These are phyloP conservation scores for Exocentrus adspersus DNA, from an alignment of 2,888 invertebrate genomes.

Conservation along the genomic window DNA sequence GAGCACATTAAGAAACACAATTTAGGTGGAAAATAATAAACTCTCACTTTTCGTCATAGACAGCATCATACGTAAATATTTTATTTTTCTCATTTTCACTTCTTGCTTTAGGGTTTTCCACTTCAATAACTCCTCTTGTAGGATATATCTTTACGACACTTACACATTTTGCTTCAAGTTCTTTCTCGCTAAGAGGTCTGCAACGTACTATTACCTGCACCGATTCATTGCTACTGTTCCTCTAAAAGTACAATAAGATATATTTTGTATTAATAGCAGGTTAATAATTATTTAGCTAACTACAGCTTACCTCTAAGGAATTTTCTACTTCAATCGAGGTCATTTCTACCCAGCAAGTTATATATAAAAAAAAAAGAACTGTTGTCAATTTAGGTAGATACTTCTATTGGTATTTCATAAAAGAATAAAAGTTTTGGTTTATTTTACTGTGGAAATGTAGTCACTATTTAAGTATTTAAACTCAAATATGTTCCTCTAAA, in stretches of 20 bases:
- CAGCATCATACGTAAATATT: constrained; percentile 97
- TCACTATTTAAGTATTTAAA: no score
- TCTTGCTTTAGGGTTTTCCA: constrained; percentile 82
- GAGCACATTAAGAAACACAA: no score
- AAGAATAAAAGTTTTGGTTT: constrained; percentile 38
- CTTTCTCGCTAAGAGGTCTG: constrained; percentile 92
- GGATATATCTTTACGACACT: constrained; percentile 87
- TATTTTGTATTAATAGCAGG: no score
- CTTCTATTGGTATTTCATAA: neutral
- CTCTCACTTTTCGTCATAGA: constrained; percentile 87
- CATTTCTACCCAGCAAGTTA: constrained; percentile 44
- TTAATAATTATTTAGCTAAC: no score
- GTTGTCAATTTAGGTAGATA: no score
- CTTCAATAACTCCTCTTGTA: constrained; percentile 89
- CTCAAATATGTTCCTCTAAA: no score
- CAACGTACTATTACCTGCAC: constrained; percentile 98
- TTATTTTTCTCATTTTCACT: constrained; percentile 81
- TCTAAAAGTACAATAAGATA: constrained; percentile 27
- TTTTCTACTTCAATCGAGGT: constrained; percentile 40
- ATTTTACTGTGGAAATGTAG: constrained; percentile 43
- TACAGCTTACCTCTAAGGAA: constrained; percentile 37
- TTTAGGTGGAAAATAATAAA: no score
- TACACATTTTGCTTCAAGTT: constrained; percentile 77
- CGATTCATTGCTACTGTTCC: constrained; percentile 73
- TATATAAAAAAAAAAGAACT: no score